Evolutionary conservation across 30 jellyfish, hydroid and myxozoan genomes (phyloP), one percentile per base, ranked within the genome.

Genomic region (Aurelia sp.): DNA sequence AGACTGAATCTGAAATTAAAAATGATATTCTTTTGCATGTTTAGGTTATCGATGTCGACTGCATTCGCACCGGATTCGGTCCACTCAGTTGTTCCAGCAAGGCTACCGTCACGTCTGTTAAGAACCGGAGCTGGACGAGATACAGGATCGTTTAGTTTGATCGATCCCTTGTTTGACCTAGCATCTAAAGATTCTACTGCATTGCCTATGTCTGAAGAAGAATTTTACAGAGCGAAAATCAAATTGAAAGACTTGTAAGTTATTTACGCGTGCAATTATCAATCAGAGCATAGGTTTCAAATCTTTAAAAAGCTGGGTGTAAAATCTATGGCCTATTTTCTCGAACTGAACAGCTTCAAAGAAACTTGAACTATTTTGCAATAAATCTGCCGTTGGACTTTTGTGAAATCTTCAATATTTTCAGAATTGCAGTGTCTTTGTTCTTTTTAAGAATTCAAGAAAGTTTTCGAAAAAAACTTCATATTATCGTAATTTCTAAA

Each of bases 131-230:
- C 88, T 18, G 63, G 50, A 18, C 55, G 79, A 40, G 71, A 57
- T 21, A 13, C 74, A 40, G 72, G 75, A 17, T 55, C 87, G 2
- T 76, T 51, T 16, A 44, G 68, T 2, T 52, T 84, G 71, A 30
- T 72, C 40, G 93, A 84, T 62, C 93, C 87, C 15, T 70, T 84
- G 44, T 84, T 84, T 31, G 68, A 84, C 74, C 21, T 72, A 69
- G 78, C 61, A 2, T 24, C 88, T 38, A 48, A 41, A 12, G 84
- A 61, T 69, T 24, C 78, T 27, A 59, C 21, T 3, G 62, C 67
- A 19, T 57, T 88, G 3, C 99, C 98, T 0, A 67, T 96, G 89
- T 67, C 96, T 9, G 98, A 82, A 72, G 99, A 96, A 35, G 99
- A 96, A 63, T 96, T 96, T 75, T 96, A 96, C 80, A 59, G 96